These are phyloP conservation scores for Limnothrissa miodon DNA, from an alignment of 2,113 vertebrate species.

Conservation along the genomic window DNA sequence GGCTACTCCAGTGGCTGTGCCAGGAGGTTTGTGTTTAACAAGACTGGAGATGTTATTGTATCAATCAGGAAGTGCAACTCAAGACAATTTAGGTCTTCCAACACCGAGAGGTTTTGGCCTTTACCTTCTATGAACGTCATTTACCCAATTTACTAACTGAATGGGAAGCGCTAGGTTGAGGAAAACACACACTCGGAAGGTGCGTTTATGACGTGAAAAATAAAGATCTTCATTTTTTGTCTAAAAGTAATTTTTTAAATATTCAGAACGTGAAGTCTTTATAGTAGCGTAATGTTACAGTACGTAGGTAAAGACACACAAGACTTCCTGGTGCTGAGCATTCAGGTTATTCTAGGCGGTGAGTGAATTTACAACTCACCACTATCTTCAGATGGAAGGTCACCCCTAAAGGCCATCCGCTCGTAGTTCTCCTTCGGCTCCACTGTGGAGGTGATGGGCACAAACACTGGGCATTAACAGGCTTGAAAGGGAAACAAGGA, in stretches of 20 bases:
- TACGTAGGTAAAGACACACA: not conserved
- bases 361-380: slow-evolving; percentile 53
- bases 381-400: slow-evolving; percentile 53
- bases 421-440: slow-evolving; percentile 60
- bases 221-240: not conserved
- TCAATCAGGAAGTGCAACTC: too few relatives aligned
- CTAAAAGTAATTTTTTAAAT: not conserved
- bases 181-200: too few relatives aligned
- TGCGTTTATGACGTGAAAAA: not conserved
- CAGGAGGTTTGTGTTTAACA: too few relatives aligned
- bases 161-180: not conserved
- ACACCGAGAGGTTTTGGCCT: too few relatives aligned
- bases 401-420: slow-evolving; percentile 48
- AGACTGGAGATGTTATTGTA: too few relatives aligned
- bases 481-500: not conserved
- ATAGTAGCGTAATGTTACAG: not conserved
- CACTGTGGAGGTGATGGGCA: slow-evolving; percentile 26
- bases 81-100: too few relatives aligned
- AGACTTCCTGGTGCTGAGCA: not conserved
- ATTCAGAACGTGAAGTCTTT: not conserved
- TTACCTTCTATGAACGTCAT: too few relatives aligned
- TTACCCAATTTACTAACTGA: too few relatives aligned
- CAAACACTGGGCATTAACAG: not conserved
- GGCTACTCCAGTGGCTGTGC: too few relatives aligned
- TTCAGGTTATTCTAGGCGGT: not conserved